These are phyloP conservation scores for Ivindomyrus marchei DNA, from an alignment of 2,113 vertebrate genomes.

Conservation along the genomic window DNA sequence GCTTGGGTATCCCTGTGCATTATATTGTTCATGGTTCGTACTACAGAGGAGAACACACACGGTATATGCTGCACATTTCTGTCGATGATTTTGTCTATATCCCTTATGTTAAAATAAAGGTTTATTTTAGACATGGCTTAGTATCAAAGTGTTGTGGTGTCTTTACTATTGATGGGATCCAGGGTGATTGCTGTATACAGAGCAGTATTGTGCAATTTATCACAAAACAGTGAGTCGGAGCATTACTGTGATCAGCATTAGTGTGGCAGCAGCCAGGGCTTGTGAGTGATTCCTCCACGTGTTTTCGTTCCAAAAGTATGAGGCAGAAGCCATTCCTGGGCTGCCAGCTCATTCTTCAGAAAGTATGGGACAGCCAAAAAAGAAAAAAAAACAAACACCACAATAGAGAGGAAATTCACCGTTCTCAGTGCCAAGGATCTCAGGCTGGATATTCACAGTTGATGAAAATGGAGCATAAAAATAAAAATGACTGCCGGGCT, in stretches of 20 bases:
- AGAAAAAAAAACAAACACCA: not conserved
- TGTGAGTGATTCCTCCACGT: not conserved
- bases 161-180: not conserved
- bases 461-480: not conserved
- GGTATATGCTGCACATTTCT: not conserved
- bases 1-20: not conserved
- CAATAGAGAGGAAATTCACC: not conserved
- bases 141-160: not conserved
- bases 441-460: not conserved
- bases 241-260: not conserved
- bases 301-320: not conserved
- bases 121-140: not conserved
- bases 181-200: not conserved
- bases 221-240: not conserved
- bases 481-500: not conserved
- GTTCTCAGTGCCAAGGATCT: not conserved
- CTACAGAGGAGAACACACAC: not conserved
- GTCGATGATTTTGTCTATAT: not conserved
- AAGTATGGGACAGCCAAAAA: not conserved
- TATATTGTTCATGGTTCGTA: not conserved
- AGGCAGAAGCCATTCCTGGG: not conserved
- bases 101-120: not conserved
- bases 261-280: not conserved
- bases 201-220: not conserved
- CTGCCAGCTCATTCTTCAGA: not conserved